Percentiles rank a stretch among this genome's conserved stretches.
Conservation (phyloP, 2,888 invertebrate genomes). For the Sinodicranocentrus sp. region DNA sequence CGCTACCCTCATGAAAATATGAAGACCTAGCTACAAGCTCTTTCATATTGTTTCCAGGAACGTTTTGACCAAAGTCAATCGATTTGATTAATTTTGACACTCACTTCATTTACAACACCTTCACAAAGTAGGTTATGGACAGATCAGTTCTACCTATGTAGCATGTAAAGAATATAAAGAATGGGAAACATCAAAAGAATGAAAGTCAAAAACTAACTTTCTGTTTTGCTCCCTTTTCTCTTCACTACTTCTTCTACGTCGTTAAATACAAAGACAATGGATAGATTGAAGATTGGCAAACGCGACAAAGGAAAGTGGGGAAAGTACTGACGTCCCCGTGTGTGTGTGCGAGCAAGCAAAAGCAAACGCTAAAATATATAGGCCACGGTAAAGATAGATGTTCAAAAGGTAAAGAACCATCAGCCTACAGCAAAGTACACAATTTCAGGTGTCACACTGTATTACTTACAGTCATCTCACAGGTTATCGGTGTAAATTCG, state of each 20-base stretch:
- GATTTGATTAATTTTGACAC: constrained; percentile 33
- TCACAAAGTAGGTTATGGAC: too few relatives aligned
- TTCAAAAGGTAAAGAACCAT: not conserved
- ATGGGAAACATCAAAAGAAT: not conserved
- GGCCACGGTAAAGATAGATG: not conserved
- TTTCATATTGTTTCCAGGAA: not conserved
- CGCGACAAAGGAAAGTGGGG: too few relatives aligned
- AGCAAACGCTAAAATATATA: not conserved
- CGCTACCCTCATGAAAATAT: not conserved
- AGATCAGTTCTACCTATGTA: too few relatives aligned
- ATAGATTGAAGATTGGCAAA: too few relatives aligned
- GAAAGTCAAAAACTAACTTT: constrained; percentile 1
- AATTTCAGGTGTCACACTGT: not conserved
- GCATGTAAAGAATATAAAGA: too few relatives aligned
- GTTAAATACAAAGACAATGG: constrained; percentile 8
- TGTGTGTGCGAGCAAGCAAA: too few relatives aligned
- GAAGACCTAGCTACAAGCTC: not conserved
- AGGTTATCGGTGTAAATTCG: too few relatives aligned
- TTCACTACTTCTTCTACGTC: not conserved
- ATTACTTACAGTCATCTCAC: constrained; percentile 7
- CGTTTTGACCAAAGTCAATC: constrained; percentile 36
- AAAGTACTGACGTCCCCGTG: too few relatives aligned
- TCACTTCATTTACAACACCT: not conserved
- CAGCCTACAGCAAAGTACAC: not conserved
- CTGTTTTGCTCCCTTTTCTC: not conserved